Conservation (phyloP, 2,888 invertebrate genomes). For the Branchipolynoe longqiensis region DNA sequence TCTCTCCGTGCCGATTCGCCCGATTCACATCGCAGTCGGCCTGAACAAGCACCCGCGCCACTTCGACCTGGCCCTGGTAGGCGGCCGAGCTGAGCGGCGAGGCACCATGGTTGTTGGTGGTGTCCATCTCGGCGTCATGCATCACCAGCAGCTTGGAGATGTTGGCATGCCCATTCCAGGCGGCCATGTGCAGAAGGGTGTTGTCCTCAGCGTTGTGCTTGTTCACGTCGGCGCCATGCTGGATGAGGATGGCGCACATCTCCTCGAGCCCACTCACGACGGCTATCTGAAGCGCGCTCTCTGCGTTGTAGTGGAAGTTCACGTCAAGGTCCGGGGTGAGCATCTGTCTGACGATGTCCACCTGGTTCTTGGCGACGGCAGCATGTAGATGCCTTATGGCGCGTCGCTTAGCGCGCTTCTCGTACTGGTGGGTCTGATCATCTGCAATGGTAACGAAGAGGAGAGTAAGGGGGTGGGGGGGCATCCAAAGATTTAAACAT, state of each 20-base stretch:
- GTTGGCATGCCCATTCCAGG: constrained; percentile 71
- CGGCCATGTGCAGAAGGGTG: constrained; percentile 70
- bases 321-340: constrained; percentile 76
- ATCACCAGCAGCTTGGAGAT: constrained; percentile 74
- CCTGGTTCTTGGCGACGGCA: constrained; percentile 73
- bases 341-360: constrained; percentile 69
- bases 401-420: constrained; percentile 54
- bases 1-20: constrained; percentile 71
- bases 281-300: constrained; percentile 77
- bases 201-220: constrained; percentile 74
- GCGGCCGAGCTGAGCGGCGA: constrained; percentile 77
- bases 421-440: constrained; percentile 5
- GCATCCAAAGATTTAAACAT: no score
- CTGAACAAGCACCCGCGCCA: constrained; percentile 69
- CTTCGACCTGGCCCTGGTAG: constrained; percentile 69
- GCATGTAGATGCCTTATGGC: constrained; percentile 70
- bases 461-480: not conserved
- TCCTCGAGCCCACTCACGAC: constrained; percentile 74
- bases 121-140: constrained; percentile 74
- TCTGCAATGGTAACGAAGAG: not conserved
- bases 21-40: constrained; percentile 71
- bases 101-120: constrained; percentile 73
- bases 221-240: constrained; percentile 77
- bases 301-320: constrained; percentile 78
- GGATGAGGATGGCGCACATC: constrained; percentile 74